A percentile compares a stretch with the other conserved stretches of the same genome.
Evolutionary conservation across 2,888 invertebrate species (phyloP).

Genomic region (Lasiommata megera): DNA sequence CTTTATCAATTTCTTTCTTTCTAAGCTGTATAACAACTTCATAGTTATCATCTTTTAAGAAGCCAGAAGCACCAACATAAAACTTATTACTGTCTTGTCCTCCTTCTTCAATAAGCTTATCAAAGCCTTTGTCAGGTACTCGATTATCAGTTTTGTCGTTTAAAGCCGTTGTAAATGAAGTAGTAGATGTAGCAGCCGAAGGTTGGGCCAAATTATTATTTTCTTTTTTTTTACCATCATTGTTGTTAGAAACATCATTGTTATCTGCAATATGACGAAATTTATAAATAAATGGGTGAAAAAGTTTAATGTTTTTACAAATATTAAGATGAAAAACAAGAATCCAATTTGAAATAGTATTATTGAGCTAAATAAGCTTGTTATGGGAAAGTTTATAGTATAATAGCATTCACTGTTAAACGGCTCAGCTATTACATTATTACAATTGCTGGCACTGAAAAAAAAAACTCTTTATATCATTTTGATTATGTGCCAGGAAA

Average conservation of each 20-base stretch:
- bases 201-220: constrained; percentile 31
- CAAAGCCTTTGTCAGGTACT: constrained; percentile 45
- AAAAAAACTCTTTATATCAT: too few species aligned
- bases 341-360: too few species aligned
- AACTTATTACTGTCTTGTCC: constrained; percentile 62
- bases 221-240: constrained; percentile 23
- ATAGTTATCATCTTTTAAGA: constrained; percentile 63
- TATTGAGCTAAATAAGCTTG: too few species aligned
- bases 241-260: neutral
- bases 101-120: constrained; percentile 55
- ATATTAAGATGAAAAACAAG: too few species aligned
- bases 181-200: constrained; percentile 47
- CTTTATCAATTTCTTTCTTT: constrained; percentile 51
- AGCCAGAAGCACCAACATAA: constrained; percentile 63
- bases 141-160: constrained; percentile 42
- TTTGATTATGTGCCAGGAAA: too few species aligned
- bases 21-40: constrained; percentile 71
- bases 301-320: too few species aligned
- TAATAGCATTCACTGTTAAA: too few species aligned
- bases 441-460: too few species aligned
- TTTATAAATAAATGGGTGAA: neutral
- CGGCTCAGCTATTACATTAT: too few species aligned
- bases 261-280: constrained; percentile 3
- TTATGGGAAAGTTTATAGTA: too few species aligned
- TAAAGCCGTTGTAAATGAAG: constrained; percentile 52